These are phyloP conservation scores for Microhierax caerulescens DNA, from an alignment of 2,797 vertebrate genomes.

Conservation along the genomic window DNA sequence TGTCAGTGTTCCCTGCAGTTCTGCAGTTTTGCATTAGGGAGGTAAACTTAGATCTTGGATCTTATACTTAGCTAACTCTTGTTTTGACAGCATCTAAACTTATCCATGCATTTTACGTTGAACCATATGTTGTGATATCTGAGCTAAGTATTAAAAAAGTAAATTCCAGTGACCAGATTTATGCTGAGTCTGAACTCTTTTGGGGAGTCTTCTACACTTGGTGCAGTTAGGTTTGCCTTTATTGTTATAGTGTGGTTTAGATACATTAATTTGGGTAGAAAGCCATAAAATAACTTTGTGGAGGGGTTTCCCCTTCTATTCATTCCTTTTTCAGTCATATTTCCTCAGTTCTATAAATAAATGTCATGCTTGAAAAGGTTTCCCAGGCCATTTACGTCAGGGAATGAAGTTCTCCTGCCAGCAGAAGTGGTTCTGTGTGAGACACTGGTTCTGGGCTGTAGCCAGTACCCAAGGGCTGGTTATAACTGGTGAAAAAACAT, in stretches of 20 bases:
- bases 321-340: neutral
- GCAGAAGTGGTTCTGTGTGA: neutral
- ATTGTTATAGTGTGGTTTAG: neutral
- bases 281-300: neutral
- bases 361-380: neutral
- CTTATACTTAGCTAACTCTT: neutral
- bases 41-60: neutral
- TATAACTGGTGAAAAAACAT: neutral
- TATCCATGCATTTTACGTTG: neutral
- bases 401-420: neutral
- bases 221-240: neutral
- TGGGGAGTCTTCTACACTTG: neutral
- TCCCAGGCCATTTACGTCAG: accelerated
- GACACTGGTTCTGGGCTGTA: neutral
- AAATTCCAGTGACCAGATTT: neutral
- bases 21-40: neutral
- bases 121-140: neutral
- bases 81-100: neutral
- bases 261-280: neutral
- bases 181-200: neutral
- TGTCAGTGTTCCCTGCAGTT: neutral
- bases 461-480: neutral
- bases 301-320: accelerated
- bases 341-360: neutral
- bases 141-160: neutral